phyloP scores from a whole-genome alignment of 2,113 vertebrate genomes.

The Pan troglodytes region NHGRI_mPanTro3-v2.1_pri NC_072401.2:184322001-184322500 shows the following conservation, averaged over 20 bases:
- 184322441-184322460: fast-evolving
- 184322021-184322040: not conserved
- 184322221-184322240: not conserved
- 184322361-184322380: not conserved
- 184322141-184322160: not conserved
- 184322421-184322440: not conserved
- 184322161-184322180: too few relatives aligned
- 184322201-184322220: not conserved
- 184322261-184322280: not conserved
- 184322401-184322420: not conserved
- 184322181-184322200: not conserved
- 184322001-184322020: not conserved
- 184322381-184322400: not conserved
- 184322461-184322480: not conserved
- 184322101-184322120: not conserved
- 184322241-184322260: not conserved
- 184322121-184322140: not conserved
- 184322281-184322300: not conserved
- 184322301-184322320: not conserved
- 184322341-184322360: not conserved
- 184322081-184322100: not conserved
- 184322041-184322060: not conserved
- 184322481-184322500: not conserved
- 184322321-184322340: not conserved
- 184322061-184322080: not conserved